Base-by-base conservation (phyloP, 2,797 vertebrate genomes). In the Myiotriccus ornatus region DNA sequence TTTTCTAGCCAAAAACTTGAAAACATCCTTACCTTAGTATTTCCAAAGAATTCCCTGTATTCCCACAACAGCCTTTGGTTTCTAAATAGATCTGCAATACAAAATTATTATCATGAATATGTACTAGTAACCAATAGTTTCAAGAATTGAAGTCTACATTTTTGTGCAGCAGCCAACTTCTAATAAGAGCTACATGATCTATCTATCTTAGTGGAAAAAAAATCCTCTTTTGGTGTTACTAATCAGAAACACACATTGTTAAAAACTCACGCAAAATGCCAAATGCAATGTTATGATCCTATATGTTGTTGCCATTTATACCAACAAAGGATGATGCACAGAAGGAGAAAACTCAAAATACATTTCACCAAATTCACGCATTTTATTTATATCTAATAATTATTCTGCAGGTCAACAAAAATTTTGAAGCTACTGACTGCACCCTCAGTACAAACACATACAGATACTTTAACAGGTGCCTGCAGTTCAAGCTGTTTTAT, bases 11-110 rank as follows among this genome's bases (percentile, higher is more conserved):
- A 71, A 90, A 79, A 53, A 10, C 41, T n/a, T 37, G 35, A 55
- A 75, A 80, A 64, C 3, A 5, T 35, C 21, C 96, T 97, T 96
- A 99, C 99, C 98, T 99, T 99, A 32, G 99, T 99, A 96, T 99
- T 98, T 96, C 99, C 99, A 98, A 99, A 98, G 96, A 99, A 99
- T 92, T 99, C 98, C 97, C 98, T 99, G 97, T 99, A 99, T 96
- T 99, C 99, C 92, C 98, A 99, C 96, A 99, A 95, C 92, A 99
- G 94, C 94, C 98, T 98, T 94, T 99, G 99, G 97, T 99, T 99
- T 96, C 98, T 98, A 97, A 99, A 99, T 41, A 99, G 96, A 97
- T 99, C 99, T 99, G 94, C 12, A 97, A 43, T 21, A 70, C n/a
- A 75, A 77, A 94, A 84, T 34, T 69, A 9, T 11, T 41, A 67